Base-by-base conservation (phyloP, 2,888 invertebrate genomes). In the Phyto melanocephala region DNA sequence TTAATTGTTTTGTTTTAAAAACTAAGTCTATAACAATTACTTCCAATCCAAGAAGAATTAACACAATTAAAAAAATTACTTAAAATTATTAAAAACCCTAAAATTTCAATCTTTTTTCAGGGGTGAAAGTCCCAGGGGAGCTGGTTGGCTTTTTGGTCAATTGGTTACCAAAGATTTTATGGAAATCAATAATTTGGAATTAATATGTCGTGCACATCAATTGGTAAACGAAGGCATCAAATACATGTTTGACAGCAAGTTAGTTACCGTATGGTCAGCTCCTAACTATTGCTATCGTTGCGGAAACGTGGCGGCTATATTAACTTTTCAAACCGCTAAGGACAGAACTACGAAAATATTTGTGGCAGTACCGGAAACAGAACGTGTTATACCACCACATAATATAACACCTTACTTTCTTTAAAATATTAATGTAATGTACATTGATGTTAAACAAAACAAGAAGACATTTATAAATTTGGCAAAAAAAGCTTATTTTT, bases 231-330 rank as follows among this genome's bases (percentile, higher is more conserved):
- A 99, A 94, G 99, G 98, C 95, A 92, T 95, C 92, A 99, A 98
- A 92, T 99, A 98, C 91, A 98, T 99, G 97, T 99, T 99, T 92
- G 96, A 98, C 89, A 96, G 98, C 87, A 96, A 97, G 90, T 92
- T 99, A 87, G 98, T 99, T 40, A 99, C 99, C 0, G 98, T 99
- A 1, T 99, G 99, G 98, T 98, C 99, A 15, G 99, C 99, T 5
- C 99, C 99, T 4, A 99, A 99, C 92, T 99, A 99, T 92, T 99
- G 99, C 92, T 99, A 99, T 91, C 95, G 99, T 15, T 99, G 99
- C 90, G 99, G 99, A 58, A 99, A 99, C 91, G 95, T 98, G 72
- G 99, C 99, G 4, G 98, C 99, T 65, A 99, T 99, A 87, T 92
- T 99, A 89, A 95, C 96, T 90, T 97, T 99, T 90, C 93, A 94